Conservation (phyloP, 2,888 invertebrate genomes). For the Cyclophora punctaria region DNA sequence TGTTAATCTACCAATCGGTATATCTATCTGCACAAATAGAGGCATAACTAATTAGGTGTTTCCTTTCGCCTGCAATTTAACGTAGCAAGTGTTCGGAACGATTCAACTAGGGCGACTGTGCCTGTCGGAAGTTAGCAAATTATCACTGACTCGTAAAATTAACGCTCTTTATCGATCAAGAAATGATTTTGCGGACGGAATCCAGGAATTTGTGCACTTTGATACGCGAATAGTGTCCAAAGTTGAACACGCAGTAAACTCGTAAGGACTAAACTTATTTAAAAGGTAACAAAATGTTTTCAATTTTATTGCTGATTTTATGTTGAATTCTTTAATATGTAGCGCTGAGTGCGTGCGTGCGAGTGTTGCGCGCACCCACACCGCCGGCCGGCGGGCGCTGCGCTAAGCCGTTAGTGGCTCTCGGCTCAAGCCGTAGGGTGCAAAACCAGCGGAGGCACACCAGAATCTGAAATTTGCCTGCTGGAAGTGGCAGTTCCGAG, state of each 20-base stretch:
- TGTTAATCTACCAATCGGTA: constrained; percentile 16
- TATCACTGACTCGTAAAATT: constrained; percentile 75
- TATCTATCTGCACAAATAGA: constrained; percentile 15
- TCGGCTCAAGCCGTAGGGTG: constrained; percentile 45
- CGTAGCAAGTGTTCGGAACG: constrained; percentile 65
- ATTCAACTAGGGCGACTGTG: constrained; percentile 64
- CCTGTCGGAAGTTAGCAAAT: constrained; percentile 75
- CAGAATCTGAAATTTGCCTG: constrained; percentile 71
- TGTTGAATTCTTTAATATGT: constrained; percentile 71
- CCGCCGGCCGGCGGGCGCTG: constrained; percentile 24
- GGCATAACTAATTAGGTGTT: constrained; percentile 40
- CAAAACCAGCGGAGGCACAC: constrained; percentile 37
- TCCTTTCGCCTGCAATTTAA: constrained; percentile 57
- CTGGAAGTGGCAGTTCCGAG: constrained; percentile 74
- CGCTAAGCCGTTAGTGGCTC: constrained; percentile 38
- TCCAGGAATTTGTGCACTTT: constrained; percentile 45
- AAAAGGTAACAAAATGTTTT: constrained; percentile 75
- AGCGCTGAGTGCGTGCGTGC: constrained; percentile 51
- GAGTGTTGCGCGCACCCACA: constrained; percentile 49
- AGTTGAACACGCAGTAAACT: constrained; percentile 35
- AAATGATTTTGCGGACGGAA: constrained; percentile 56
- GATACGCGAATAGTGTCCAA: constrained; percentile 43
- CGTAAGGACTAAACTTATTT: constrained; percentile 63
- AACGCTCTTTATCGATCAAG: constrained; percentile 73
- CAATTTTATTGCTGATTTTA: constrained; percentile 75